Evolutionary conservation across 1,140 invertebrate genomes (phyloP), one percentile per base, ranked within the genome.

Genomic region (Hormaphis cornu): DNA sequence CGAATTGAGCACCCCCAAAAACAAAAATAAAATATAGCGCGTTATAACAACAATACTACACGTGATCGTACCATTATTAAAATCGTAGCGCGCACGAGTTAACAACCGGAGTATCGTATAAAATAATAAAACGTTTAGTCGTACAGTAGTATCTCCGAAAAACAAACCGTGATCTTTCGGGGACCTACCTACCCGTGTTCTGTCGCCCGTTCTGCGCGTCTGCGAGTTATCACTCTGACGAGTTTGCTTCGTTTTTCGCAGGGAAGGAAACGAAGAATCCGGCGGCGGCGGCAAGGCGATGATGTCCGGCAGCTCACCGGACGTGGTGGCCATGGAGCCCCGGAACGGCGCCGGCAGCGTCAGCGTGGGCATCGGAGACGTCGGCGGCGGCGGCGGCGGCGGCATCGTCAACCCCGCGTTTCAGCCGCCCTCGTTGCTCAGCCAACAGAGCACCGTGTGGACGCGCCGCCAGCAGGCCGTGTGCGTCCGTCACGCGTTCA

Each of bases 401-500:
- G 61, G 61, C 1, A 73, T 73, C 18, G 72, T 73, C 28, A 72
- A 73, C 24, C 71, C 72, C 9, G 72, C 71, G n/a, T 72, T 72
- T 53, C 66, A 70, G 6, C 72, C 72, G 7, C 72, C 71, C 0
- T 72, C 71, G 4, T 54, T 73, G 24, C 69, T 75, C 30, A 61
- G 74, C 4, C 75, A 76, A 63, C 74, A 76, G 66, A 75, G 75
- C 16, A 76, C 74, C 6, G 75, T 76, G 12, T 77, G 75, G 75
- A 74, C 73, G 1, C 44, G 76, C 9, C 69, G 76, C 16, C 75
- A 78, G 46, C 76, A 77, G 22, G 79, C 79, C 7, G 77, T 80
- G n/a, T 74, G 75, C 58, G 77, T 81, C 0, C 59, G 78, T 8
- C 71, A 78, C 20, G 78, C 81, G 0, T 77, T 75, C 73, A 83